Base-by-base conservation (phyloP, 2,888 invertebrate genomes). In the Drosophila borborema region DNA sequence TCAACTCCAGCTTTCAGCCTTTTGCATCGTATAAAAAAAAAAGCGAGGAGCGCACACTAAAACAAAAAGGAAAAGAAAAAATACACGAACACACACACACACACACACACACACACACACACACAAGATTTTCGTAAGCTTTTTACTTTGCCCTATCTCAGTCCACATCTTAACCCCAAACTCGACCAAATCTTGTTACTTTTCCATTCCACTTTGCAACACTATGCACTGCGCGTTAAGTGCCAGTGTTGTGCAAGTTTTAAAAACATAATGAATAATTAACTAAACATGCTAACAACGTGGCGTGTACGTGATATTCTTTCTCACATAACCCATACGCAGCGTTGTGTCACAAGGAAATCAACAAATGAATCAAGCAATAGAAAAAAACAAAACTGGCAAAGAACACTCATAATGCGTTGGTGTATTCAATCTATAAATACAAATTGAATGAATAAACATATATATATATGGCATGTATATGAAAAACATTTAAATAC, bases 381-480 rank as follows among this genome's bases (percentile, higher is more conserved):
- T 14, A 41, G 45, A 12, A 31, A 10, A 28, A 23, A 23, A 23
- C 14, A 23, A 48, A 31, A 51, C n/a, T 12, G 12, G 18, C 49
- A 12, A 10, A 51, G 49, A 34, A 34, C 31, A 51, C 49, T 51
- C 49, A 51, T 34, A 34, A 51, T 51, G 49, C 49, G 49, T 51
- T 51, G 49, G 49, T 34, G 49, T 18, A 31, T 12, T 9, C 31
- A 34, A 7, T n/a, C 49, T 51, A 51, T 12, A 34, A 49, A 49
- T 51, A 51, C 3, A 12, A 34, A 34, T n/a, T 34, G 12, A 51
- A 51, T 34, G 31, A 51, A 51, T 34, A 12, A 51, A 18, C 49
- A 12, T 18, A n/a, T 16, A 8, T 4, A 48, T 4, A 28, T 9
- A n/a, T n/a, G n/a, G 28, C 4, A 12, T 10, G 10, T 6, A 49